Evolutionary conservation across 2,797 vertebrate genomes (phyloP).

Genomic region (Peromyscus nudipes): DNA sequence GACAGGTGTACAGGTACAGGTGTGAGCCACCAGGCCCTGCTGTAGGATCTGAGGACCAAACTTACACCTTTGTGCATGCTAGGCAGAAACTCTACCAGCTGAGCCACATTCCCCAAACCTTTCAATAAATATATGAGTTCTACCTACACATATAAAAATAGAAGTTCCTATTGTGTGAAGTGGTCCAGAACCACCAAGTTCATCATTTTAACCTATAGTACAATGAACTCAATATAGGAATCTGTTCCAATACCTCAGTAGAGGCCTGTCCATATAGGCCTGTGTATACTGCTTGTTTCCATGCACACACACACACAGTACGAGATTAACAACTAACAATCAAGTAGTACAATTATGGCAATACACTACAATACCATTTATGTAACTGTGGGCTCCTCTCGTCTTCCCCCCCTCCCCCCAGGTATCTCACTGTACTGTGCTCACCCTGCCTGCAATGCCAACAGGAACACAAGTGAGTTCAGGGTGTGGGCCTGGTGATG

Average conservation of each 20-base stretch:
- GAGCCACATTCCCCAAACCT: neutral
- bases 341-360: neutral
- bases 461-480: neutral
- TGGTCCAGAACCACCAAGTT: neutral
- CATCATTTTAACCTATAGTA: constrained; percentile 34
- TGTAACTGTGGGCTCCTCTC: no score
- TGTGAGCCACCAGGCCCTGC: neutral
- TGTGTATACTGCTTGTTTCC: neutral
- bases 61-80: neutral
- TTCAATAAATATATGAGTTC: neutral
- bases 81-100: neutral
- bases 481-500: neutral
- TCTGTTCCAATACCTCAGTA: neutral
- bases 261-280: neutral
- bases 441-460: neutral
- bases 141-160: neutral
- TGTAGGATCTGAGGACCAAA: neutral
- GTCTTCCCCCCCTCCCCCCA: no score
- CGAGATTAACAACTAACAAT: neutral
- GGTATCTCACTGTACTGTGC: neutral
- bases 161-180: neutral
- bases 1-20: neutral
- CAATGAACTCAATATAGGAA: constrained; percentile 3
- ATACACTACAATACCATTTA: neutral
- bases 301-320: neutral